Base-by-base conservation (phyloP, 1,140 invertebrate genomes). In the Tribolium madens region DNA sequence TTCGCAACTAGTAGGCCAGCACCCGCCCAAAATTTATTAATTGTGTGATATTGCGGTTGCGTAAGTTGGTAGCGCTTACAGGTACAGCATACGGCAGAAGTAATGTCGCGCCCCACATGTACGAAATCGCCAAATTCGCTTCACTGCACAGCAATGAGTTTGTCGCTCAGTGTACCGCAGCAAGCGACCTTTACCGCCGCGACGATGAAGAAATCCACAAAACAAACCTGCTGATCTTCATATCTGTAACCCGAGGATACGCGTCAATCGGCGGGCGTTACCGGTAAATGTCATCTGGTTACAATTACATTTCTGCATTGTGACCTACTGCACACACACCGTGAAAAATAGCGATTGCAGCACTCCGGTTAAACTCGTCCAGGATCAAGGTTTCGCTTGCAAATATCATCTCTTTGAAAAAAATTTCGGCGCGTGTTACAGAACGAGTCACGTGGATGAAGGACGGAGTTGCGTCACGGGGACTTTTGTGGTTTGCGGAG, bases 211-310 rank as follows among this genome's bases (percentile, higher is more conserved):
- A 72, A 72, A 72, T 72, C 46, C 70, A 48, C 70, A 72, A 52
- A 72, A 52, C 70, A 71, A 72, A 72, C 70, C 50, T 48, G 70
- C 50, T 72, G 70, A 48, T 72, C 70, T 72, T 72, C 70, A 72
- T 50, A 71, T 71, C 42, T 71, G 69, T 48, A 15, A 71, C 70
- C 70, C 13, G 46, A 72, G 70, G 70, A 72, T 72, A 72, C 21
- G 46, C 70, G 70, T 72, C 70, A 72, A 71, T 48, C 47, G 69
- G 21, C 46, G 70, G 70, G 70, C 70, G 70, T 72, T 72, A 72
- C 70, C 70, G 70, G 70, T 72, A 72, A 72, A 72, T 72, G 70
- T 72, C 70, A 72, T 72, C 70, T 52, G 50, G 70, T 72, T 64
- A 64, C 57, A 64, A 64, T 64, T 64, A 64, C 57, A 64, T 57